phyloP scores from a whole-genome alignment of 2,797 vertebrate species.

The Fistularia commersonii region DNA sequence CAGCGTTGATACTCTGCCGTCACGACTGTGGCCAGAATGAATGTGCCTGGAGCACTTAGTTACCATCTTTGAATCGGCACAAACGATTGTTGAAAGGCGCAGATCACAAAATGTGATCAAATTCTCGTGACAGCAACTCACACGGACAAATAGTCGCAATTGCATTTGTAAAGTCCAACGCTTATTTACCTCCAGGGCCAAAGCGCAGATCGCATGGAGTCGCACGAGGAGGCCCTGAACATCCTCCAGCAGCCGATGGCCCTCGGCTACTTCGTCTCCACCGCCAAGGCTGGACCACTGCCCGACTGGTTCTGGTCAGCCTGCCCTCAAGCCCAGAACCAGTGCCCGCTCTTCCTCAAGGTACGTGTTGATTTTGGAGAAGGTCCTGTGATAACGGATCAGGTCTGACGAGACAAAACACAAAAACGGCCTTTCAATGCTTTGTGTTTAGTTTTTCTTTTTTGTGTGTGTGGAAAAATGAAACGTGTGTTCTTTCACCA shows the following conservation, averaged over 20 bases:
- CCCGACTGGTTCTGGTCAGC: constrained; percentile 99
- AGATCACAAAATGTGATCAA: too few relatives aligned
- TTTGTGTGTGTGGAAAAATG: not conserved
- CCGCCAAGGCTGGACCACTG: constrained; percentile 96
- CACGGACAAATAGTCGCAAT: too few relatives aligned
- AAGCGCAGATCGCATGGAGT: constrained; percentile 94
- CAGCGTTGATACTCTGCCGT: too few relatives aligned
- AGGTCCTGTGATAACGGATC: not conserved
- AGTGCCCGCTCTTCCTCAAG: constrained; percentile 99
- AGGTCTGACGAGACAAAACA: too few relatives aligned
- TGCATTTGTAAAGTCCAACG: too few relatives aligned
- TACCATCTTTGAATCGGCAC: not conserved
- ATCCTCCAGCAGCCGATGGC: constrained; percentile 99
- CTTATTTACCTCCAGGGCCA: constrained; percentile 78
- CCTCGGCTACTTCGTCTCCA: constrained; percentile 97
- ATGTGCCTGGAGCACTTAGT: too few relatives aligned
- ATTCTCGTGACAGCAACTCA: too few relatives aligned
- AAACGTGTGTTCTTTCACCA: constrained; percentile 37
- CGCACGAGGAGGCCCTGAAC: constrained; percentile 96
- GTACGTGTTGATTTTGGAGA: constrained; percentile 55
- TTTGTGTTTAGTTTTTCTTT: too few relatives aligned
- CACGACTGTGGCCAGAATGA: too few relatives aligned
- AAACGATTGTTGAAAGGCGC: too few relatives aligned
- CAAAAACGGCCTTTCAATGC: not conserved
- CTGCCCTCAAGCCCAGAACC: constrained; percentile 98